Evolutionary conservation across 2,797 vertebrate species (phyloP).

Genomic region (Loriculus beryllinus): DNA sequence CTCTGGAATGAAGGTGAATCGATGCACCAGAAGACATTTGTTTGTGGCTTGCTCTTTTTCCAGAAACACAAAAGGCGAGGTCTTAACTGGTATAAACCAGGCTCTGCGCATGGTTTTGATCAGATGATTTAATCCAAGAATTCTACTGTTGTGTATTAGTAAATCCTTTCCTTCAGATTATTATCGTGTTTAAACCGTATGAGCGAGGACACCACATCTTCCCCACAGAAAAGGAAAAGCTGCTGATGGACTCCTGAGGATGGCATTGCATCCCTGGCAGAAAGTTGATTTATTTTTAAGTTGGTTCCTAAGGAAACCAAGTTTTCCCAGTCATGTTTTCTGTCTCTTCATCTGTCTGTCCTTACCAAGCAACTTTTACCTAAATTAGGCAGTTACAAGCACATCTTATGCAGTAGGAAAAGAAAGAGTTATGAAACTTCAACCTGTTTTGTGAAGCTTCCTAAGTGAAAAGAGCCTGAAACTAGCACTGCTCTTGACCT

Average conservation of each 20-base stretch:
- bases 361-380: background rate
- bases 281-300: slow-evolving; percentile 32
- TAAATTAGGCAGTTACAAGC: background rate
- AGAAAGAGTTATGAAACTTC: background rate
- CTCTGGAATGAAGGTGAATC: background rate
- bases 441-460: background rate
- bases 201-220: background rate
- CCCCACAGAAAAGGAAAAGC: background rate
- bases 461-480: background rate
- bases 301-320: slow-evolving; percentile 46
- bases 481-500: background rate
- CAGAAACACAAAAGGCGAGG: background rate
- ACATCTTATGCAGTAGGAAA: background rate
- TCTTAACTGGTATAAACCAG: background rate
- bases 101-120: background rate
- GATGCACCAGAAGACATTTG: background rate
- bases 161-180: background rate
- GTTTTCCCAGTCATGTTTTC: slow-evolving; percentile 1
- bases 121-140: background rate
- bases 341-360: slow-evolving; percentile 5
- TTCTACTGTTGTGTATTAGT: background rate
- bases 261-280: background rate
- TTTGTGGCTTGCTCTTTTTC: background rate
- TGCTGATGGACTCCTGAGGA: background rate
- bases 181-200: background rate